These are phyloP conservation scores for Agrenia bidenticulata DNA, from an alignment of 2,888 invertebrate species.

Conservation along the genomic window DNA sequence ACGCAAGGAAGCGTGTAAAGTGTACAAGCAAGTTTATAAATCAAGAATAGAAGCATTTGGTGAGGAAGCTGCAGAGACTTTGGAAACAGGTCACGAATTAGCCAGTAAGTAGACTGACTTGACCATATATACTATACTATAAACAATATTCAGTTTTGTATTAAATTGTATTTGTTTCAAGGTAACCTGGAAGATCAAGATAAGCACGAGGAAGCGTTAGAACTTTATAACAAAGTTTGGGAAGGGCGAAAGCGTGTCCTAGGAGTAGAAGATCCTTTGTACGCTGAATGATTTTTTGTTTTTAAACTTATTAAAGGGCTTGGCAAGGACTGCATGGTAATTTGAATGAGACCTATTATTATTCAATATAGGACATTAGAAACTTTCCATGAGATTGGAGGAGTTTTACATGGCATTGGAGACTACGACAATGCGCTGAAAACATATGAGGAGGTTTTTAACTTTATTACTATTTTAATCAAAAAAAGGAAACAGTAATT, in stretches of 20 bases:
- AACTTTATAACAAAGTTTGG: conserved; percentile 21
- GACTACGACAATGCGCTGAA: conserved; percentile 24
- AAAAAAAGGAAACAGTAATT: too few species aligned
- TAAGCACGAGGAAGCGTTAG: conserved; percentile 20
- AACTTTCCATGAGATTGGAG: conserved; percentile 32
- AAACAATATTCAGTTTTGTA: too few species aligned
- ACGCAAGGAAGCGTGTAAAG: conserved; percentile 20
- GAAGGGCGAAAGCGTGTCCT: conserved; percentile 15
- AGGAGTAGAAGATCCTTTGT: conserved; percentile 20
- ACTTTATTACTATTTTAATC: too few species aligned
- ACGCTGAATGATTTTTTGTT: neutral
- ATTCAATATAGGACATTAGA: conserved; percentile 24
- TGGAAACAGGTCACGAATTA: conserved; percentile 32
- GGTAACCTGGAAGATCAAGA: conserved; percentile 27
- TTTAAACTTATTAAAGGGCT: too few species aligned
- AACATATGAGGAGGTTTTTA: conserved; percentile 24
- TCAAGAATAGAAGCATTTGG: conserved; percentile 12
- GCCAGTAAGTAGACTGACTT: conserved; percentile 18
- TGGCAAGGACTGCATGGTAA: too few species aligned
- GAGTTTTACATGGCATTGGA: conserved; percentile 17
- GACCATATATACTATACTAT: neutral
- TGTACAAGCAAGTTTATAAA: conserved; percentile 23
- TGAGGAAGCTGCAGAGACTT: conserved; percentile 20
- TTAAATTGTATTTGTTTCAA: too few species aligned
- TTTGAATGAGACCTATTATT: neutral